Percentiles rank a stretch among this genome's conserved stretches.
These are phyloP conservation scores for Drosophila repleta DNA, from an alignment of 1,140 invertebrate species.

Conservation along the genomic window DNA sequence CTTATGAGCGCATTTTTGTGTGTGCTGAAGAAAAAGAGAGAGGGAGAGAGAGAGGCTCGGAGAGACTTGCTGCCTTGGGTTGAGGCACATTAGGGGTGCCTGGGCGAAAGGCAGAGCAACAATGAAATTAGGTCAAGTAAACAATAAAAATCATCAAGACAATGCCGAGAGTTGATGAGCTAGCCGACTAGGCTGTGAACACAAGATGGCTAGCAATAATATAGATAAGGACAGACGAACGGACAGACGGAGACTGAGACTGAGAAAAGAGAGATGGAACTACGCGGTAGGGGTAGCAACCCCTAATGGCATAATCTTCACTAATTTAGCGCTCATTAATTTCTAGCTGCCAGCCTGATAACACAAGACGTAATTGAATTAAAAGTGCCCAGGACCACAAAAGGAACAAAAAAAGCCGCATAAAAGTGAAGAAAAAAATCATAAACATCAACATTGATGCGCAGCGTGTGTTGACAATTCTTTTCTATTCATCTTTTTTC, in stretches of 20 bases:
- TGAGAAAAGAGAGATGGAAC: not conserved
- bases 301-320: slow-evolving; percentile 81
- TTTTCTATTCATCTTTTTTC: not conserved
- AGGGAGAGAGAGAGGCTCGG: not conserved
- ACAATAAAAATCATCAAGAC: slow-evolving; percentile 79
- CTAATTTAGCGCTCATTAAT: slow-evolving; percentile 83
- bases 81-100: slow-evolving; percentile 36
- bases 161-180: slow-evolving; percentile 70
- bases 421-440: slow-evolving; percentile 12
- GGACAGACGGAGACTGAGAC: not conserved
- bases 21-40: slow-evolving; percentile 35
- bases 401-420: slow-evolving; percentile 5
- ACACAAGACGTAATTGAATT: slow-evolving; percentile 78
- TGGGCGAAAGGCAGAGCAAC: slow-evolving; percentile 15
- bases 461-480: slow-evolving; percentile 48
- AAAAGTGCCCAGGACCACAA: slow-evolving; percentile 61
- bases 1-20: slow-evolving; percentile 65
- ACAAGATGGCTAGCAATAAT: slow-evolving; percentile 17
- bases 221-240: not conserved
- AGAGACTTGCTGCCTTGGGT: slow-evolving; percentile 10
- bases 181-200: slow-evolving; percentile 42
- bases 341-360: slow-evolving; percentile 57
- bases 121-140: slow-evolving; percentile 75
- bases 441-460: slow-evolving; percentile 61
- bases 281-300: slow-evolving; percentile 28